A percentile compares a stretch with the other conserved stretches of the same genome.
phyloP scores from a whole-genome alignment of 2,797 vertebrate genomes.

The Mareca penelope region DNA sequence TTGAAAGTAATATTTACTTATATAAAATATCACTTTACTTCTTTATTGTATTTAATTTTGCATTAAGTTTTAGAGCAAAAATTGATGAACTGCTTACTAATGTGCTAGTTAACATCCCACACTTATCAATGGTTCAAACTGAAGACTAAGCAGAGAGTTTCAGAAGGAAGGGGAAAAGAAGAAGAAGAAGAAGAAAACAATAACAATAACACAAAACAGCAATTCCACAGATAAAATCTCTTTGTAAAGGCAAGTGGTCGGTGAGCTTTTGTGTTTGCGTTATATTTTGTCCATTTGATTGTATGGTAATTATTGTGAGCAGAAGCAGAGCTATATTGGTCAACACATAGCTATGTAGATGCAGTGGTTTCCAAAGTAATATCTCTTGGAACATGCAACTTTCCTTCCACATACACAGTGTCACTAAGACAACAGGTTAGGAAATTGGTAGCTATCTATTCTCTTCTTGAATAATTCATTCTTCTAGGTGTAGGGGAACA shows the following conservation, averaged over 20 bases:
- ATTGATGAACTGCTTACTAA: not conserved
- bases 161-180: not conserved
- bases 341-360: not conserved
- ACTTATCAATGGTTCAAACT: not conserved
- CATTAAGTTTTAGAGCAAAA: not conserved
- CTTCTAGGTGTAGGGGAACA: not conserved
- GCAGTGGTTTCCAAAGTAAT: not conserved
- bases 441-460: not conserved
- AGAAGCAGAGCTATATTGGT: not conserved
- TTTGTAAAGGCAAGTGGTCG: not conserved
- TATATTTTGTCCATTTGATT: not conserved
- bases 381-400: accelerated
- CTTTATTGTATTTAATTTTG: not conserved
- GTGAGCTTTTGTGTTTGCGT: not conserved
- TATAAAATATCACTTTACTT: not conserved
- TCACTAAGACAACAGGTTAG: not conserved
- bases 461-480: not conserved
- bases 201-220: not conserved
- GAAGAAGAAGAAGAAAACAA: no score
- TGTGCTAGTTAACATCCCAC: not conserved
- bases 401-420: not conserved
- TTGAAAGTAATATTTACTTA: not conserved
- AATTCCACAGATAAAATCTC: not conserved
- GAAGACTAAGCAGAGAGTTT: not conserved
- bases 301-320: not conserved